Base-by-base conservation (phyloP, 2,797 vertebrate species). In the Decapterus maruadsi region DNA sequence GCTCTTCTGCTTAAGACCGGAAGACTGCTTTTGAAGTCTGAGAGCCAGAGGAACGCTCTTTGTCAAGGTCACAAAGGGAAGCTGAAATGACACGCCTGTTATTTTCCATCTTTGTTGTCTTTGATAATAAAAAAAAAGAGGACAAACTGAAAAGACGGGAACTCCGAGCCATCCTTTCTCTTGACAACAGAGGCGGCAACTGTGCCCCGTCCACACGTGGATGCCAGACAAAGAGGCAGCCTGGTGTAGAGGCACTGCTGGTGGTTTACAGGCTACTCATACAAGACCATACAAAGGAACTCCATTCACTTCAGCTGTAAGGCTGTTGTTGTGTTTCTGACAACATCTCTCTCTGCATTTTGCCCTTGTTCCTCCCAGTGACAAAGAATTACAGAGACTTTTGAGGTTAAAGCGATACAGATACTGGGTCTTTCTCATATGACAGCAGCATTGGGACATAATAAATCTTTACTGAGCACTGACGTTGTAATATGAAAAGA, bases 61-160 rank as follows among this genome's bases (percentile, higher is more conserved):
- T 90, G 87, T 92, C 88, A 88, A 90, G 91, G 91, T 90, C 74
- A 82, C 78, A 87, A 87, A 81, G 78, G 89, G 82, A 89, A 82
- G 71, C 79, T 72, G 63, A 82, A 78, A 72, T 57, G 80, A 86
- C 83, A 83, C 69, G 84, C 89, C 89, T 87, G 87, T 90, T 90
- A 84, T 93, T 93, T 94, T 88, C 81, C 85, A 89, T 82, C 81
- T 72, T 85, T 90, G 86, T 89, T 87, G 83, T 85, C 80, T 84
- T 72, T 20, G 22, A 77, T 86, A 75, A 85, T 75, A 78, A 85
- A 80, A 86, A 70, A 80, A 59, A n/a, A n/a, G n/a, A 19, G 36
- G 56, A 82, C 80, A 82, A 83, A 83, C 58, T 84, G 85, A 86
- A 88, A 87, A 84, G 86, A 91, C 72, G 51, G 80, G 77, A 88